Evolutionary conservation across 2,888 invertebrate species (phyloP).

Genomic region (Operophtera brumata): DNA sequence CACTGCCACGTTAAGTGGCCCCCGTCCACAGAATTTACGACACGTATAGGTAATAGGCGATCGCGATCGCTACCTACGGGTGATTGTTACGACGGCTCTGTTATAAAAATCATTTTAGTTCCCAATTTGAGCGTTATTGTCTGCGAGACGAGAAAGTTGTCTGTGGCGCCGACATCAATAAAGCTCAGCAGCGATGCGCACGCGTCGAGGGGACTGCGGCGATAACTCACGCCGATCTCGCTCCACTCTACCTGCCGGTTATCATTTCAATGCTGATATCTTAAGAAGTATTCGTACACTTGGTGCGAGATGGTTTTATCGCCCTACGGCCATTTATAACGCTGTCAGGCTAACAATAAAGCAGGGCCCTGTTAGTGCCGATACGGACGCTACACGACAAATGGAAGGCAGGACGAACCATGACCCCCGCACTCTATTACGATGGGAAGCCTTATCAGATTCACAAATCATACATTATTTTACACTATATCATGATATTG

Average conservation of each 20-base stretch:
- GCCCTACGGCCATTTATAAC: conserved; percentile 62
- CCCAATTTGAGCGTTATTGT: conserved; percentile 77
- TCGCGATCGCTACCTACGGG: conserved; percentile 55
- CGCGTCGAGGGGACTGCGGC: conserved; percentile 51
- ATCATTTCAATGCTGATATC: conserved; percentile 61
- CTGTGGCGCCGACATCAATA: conserved; percentile 77
- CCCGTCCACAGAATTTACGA: conserved; percentile 69
- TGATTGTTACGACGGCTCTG: conserved; percentile 55
- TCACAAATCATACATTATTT: conserved; percentile 47
- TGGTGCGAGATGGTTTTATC: conserved; percentile 55
- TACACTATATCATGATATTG: conserved; percentile 42
- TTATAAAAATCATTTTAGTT: conserved; percentile 74
- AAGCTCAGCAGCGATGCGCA: conserved; percentile 62
- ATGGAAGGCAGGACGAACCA: conserved; percentile 61
- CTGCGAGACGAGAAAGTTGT: conserved; percentile 76
- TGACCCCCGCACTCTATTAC: conserved; percentile 55
- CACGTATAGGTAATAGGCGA: conserved; percentile 55
- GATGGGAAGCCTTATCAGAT: conserved; percentile 46
- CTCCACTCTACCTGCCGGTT: conserved; percentile 50
- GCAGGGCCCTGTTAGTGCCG: conserved; percentile 63
- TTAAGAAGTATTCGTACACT: conserved; percentile 45
- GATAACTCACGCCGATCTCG: conserved; percentile 58
- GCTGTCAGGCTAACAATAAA: conserved; percentile 71
- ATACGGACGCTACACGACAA: conserved; percentile 54
- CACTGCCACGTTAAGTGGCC: conserved; percentile 75